Evolutionary conservation across 2,888 invertebrate genomes (phyloP).

Genomic region (Pecten maximus): DNA sequence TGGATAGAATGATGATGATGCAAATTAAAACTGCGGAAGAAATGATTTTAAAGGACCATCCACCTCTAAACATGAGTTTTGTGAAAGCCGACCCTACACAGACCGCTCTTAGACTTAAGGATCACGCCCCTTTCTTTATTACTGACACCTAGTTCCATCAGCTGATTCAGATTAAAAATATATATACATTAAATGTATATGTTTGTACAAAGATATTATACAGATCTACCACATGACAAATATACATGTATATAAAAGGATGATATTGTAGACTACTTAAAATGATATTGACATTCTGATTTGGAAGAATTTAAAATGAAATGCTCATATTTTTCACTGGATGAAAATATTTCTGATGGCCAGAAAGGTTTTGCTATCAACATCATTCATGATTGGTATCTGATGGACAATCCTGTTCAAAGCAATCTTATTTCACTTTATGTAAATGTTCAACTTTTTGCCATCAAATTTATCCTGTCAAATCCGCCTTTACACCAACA

Average conservation of each 20-base stretch:
- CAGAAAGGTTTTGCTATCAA: neutral
- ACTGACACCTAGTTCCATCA: neutral
- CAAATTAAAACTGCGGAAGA: neutral
- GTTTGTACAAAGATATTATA: too few species aligned
- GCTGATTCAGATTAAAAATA: neutral
- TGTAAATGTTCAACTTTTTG: neutral
- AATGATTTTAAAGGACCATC: conserved; percentile 1
- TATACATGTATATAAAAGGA: too few species aligned
- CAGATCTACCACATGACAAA: too few species aligned
- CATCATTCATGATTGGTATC: too few species aligned
- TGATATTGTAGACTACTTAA: too few species aligned
- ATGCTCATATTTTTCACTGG: neutral
- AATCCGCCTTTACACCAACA: too few species aligned
- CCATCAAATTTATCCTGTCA: neutral
- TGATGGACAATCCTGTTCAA: neutral
- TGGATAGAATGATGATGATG: conserved; percentile 33
- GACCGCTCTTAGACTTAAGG: neutral
- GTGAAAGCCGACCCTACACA: conserved; percentile 1
- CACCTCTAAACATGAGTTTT: neutral
- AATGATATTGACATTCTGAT: neutral
- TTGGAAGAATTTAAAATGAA: neutral
- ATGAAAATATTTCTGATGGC: neutral
- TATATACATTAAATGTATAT: too few species aligned
- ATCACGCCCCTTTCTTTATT: neutral
- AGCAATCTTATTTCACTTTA: neutral